phyloP scores from a whole-genome alignment of 2,113 vertebrate genomes.

The mouse (Mus musculus) region GRCm39 chr6:92914001-92914500 shows the following conservation, averaged over 20 bases:
- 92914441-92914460: neutral
- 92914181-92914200: neutral
- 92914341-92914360: constrained; percentile 98
- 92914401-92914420: constrained; percentile 64
- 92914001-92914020: neutral
- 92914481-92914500: neutral
- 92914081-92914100: neutral
- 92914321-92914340: constrained; percentile 90
- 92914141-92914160: neutral
- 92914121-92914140: fast-evolving
- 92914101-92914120: neutral
- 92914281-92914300: constrained; percentile 96
- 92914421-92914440: neutral
- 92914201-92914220: neutral
- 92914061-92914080: neutral
- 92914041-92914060: neutral
- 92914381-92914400: constrained; percentile 94
- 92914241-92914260: constrained; percentile 82
- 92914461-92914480: neutral
- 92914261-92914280: constrained; percentile 83
- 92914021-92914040: neutral
- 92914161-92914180: neutral
- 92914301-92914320: constrained; percentile 97
- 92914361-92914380: constrained; percentile 96
- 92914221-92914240: constrained; percentile 95